Percentiles rank a stretch among this genome's conserved stretches.
phyloP scores from a whole-genome alignment of 2,888 invertebrate species.

The Plagodis dolabraria region DNA sequence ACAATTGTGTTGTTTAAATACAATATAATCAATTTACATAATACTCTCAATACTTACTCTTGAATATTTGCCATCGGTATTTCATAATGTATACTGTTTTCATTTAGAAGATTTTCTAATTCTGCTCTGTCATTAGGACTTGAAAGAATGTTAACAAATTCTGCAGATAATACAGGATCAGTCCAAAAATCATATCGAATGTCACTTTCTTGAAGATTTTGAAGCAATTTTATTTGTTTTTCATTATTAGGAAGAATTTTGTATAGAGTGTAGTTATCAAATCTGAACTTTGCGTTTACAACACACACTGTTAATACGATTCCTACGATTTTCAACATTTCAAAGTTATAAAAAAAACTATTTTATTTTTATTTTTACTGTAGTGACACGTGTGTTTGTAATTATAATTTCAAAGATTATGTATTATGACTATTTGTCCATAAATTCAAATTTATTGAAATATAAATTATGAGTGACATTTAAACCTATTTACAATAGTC shows the following conservation, averaged over 20 bases:
- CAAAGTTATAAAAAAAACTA: too few relatives aligned
- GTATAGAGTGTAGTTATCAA: slow-evolving; percentile 72
- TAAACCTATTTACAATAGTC: slow-evolving; percentile 23
- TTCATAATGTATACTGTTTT: slow-evolving; percentile 58
- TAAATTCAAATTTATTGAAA: slow-evolving; percentile 7
- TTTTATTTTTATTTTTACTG: too few relatives aligned
- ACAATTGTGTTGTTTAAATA: too few relatives aligned
- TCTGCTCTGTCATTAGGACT: slow-evolving; percentile 54
- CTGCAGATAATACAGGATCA: slow-evolving; percentile 50
- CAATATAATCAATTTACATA: too few relatives aligned
- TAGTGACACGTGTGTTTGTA: not conserved
- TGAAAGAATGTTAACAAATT: slow-evolving; percentile 65
- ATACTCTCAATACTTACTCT: slow-evolving; percentile 58
- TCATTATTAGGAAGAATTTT: slow-evolving; percentile 72
- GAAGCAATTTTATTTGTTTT: slow-evolving; percentile 72
- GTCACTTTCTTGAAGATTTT: slow-evolving; percentile 65
- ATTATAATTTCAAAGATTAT: not conserved
- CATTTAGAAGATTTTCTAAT: slow-evolving; percentile 55
- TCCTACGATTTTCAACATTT: slow-evolving; percentile 35
- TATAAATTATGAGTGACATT: slow-evolving; percentile 13
- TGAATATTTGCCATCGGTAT: slow-evolving; percentile 73
- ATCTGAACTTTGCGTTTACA: slow-evolving; percentile 50
- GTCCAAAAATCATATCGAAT: slow-evolving; percentile 67
- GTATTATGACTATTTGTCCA: slow-evolving; percentile 4
- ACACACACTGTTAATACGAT: slow-evolving; percentile 31